phyloP scores from a whole-genome alignment of 1,140 invertebrate species.

The Drosophila biarmipes region DNA sequence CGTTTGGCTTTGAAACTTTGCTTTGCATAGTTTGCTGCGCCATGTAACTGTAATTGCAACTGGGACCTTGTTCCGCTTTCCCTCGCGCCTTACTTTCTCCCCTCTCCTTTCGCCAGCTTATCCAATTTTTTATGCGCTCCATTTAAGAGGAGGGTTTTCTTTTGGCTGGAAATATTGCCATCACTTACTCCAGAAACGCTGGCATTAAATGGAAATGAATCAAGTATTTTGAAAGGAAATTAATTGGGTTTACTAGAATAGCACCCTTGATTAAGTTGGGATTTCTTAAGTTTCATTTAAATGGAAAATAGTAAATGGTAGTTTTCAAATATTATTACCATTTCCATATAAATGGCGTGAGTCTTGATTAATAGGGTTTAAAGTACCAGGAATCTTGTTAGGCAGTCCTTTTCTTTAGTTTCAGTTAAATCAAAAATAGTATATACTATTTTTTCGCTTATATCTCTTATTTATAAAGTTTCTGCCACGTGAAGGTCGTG shows the following conservation, averaged over 20 bases:
- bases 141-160: conserved; percentile 35
- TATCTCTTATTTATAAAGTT: too few relatives aligned
- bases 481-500: too few relatives aligned
- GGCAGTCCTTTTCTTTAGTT: too few relatives aligned
- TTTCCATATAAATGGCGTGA: too few relatives aligned
- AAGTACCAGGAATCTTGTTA: too few relatives aligned
- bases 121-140: conserved; percentile 51
- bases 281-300: neutral
- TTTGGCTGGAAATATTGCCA: conserved; percentile 29
- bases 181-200: conserved; percentile 12
- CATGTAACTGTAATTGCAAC: conserved; percentile 67
- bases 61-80: conserved; percentile 74
- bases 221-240: conserved; percentile 18
- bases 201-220: conserved; percentile 12
- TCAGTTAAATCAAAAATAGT: too few relatives aligned
- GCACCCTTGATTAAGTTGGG: neutral
- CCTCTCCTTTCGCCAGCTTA: neutral
- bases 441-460: too few relatives aligned
- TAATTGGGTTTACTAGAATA: neutral
- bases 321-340: neutral
- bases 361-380: too few relatives aligned
- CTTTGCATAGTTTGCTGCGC: conserved; percentile 75
- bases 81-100: conserved; percentile 13
- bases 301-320: too few relatives aligned
- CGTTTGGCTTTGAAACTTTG: conserved; percentile 77